phyloP scores from a whole-genome alignment of 2,797 vertebrate genomes.

The Liasis olivaceus region DNA sequence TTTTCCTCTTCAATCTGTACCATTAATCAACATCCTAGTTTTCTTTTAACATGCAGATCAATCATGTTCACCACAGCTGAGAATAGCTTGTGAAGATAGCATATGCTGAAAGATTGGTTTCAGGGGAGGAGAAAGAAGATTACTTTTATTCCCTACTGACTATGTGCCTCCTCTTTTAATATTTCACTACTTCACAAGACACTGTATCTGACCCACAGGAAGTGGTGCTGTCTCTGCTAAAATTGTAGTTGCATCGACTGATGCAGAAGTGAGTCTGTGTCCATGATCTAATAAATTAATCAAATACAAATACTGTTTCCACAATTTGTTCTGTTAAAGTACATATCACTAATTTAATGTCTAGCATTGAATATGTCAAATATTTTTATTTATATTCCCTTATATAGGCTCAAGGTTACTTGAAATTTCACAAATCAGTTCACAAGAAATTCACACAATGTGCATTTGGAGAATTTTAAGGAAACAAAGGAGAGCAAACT shows the following conservation, averaged over 20 bases:
- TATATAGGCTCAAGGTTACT: background rate
- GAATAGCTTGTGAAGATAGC: background rate
- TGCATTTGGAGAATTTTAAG: background rate
- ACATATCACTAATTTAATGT: background rate
- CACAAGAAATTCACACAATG: background rate
- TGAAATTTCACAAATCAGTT: background rate
- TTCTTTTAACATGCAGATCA: slow-evolving; percentile 3
- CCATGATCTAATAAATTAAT: slow-evolving; percentile 43
- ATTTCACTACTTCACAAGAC: slow-evolving; percentile 25
- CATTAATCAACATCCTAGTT: slow-evolving; percentile 8
- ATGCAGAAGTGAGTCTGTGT: slow-evolving; percentile 30
- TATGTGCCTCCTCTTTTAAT: slow-evolving; percentile 19
- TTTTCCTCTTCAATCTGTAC: background rate
- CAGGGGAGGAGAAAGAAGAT: background rate
- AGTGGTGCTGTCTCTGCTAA: slow-evolving; percentile 23
- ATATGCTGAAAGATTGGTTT: background rate
- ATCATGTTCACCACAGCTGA: background rate
- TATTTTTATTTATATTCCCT: background rate
- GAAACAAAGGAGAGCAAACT: background rate
- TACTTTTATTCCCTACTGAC: background rate
- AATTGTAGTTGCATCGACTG: slow-evolving; percentile 26
- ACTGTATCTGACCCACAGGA: slow-evolving; percentile 27
- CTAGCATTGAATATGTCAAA: background rate
- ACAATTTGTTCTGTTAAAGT: background rate
- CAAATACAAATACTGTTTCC: background rate